A percentile compares a stretch with the other conserved stretches of the same genome.
These are phyloP conservation scores for Gasteruption jaculator DNA, from an alignment of 2,888 invertebrate genomes.

Conservation along the genomic window DNA sequence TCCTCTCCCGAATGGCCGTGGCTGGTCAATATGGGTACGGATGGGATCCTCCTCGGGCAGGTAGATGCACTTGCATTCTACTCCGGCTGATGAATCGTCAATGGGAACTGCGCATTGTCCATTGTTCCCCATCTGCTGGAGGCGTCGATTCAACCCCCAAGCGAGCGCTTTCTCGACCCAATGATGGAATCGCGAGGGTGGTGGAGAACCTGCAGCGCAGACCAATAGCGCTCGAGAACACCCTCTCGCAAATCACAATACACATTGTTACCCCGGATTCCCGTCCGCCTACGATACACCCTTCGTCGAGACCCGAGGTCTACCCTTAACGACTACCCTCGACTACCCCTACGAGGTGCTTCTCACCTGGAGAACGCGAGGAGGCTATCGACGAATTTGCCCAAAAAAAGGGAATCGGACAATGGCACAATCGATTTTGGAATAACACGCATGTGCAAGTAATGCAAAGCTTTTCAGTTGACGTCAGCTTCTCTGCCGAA, in stretches of 20 bases:
- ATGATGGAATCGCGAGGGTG: conserved; percentile 34
- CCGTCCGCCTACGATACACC: conserved; percentile 49
- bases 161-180: conserved; percentile 34
- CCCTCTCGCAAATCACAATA: conserved; percentile 52
- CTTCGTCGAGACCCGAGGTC: too few relatives aligned
- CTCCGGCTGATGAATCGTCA: conserved; percentile 20
- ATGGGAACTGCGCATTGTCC: conserved; percentile 40
- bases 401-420: too few relatives aligned
- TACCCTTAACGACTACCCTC: too few relatives aligned
- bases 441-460: conserved; percentile 11
- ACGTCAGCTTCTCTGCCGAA: conserved; percentile 17
- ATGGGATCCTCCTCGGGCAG: too few relatives aligned
- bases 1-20: too few relatives aligned
- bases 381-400: too few relatives aligned
- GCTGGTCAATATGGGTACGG: too few relatives aligned
- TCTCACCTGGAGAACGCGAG: too few relatives aligned
- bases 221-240: conserved; percentile 41
- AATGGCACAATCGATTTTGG: too few relatives aligned
- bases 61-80: too few relatives aligned
- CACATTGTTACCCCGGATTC: conserved; percentile 49
- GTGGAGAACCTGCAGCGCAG: conserved; percentile 36
- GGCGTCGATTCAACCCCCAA: conserved; percentile 40
- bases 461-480: conserved; percentile 16
- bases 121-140: conserved; percentile 34
- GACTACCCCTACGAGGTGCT: too few relatives aligned